phyloP scores from a whole-genome alignment of 35 echinoderm and acorn worm genomes.

The Antedon bifida region DNA sequence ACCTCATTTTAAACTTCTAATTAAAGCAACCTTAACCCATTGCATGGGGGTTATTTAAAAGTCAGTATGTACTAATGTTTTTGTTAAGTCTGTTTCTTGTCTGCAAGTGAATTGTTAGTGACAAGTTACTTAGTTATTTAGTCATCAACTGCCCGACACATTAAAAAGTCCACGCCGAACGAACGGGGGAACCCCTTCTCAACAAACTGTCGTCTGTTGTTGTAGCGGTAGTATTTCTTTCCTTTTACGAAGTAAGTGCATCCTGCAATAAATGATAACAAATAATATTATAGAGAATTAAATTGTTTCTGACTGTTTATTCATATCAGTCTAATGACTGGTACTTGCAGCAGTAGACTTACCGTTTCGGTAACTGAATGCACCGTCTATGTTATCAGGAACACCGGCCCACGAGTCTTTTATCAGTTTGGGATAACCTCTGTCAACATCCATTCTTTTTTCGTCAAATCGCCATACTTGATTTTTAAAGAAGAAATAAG shows the following conservation, averaged over 20 bases:
- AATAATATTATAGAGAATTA: background rate
- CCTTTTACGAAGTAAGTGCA: slow-evolving; percentile 54
- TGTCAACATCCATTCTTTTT: slow-evolving; percentile 27
- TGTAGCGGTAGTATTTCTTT: slow-evolving; percentile 58
- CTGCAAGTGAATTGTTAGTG: too few species aligned
- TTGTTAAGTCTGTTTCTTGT: too few species aligned
- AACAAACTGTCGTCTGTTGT: slow-evolving; percentile 24
- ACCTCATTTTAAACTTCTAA: too few species aligned
- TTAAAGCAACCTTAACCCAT: too few species aligned
- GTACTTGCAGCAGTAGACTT: background rate
- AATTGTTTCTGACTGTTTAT: background rate
- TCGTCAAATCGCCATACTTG: slow-evolving; percentile 72
- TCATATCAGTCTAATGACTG: background rate
- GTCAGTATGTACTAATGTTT: too few species aligned
- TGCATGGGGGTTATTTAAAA: too few species aligned
- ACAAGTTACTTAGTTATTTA: background rate
- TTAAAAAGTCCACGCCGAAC: slow-evolving; percentile 69
- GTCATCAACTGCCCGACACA: slow-evolving; percentile 15
- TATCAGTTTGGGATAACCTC: slow-evolving; percentile 44
- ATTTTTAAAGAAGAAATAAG: slow-evolving; percentile 75
- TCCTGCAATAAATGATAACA: background rate
- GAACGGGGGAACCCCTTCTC: slow-evolving; percentile 35
- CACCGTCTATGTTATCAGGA: slow-evolving; percentile 36
- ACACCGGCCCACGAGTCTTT: slow-evolving; percentile 58
- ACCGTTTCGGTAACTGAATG: slow-evolving; percentile 51